phyloP scores from a whole-genome alignment of 2,113 vertebrate species.

The Sylvia atricapilla region DNA sequence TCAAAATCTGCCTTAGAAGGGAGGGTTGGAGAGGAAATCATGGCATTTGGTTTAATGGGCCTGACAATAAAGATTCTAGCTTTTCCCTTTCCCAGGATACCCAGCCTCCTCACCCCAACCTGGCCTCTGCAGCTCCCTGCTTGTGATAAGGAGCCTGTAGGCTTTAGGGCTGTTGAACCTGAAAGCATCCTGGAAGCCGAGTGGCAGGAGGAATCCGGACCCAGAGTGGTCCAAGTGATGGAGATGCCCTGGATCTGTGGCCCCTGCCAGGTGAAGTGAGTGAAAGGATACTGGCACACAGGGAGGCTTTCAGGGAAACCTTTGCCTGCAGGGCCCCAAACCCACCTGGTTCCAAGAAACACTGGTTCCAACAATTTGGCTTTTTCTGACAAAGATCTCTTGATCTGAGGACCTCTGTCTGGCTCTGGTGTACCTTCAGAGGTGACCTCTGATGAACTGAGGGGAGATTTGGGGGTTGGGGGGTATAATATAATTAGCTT shows the following conservation, averaged over 20 bases:
- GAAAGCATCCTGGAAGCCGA: not conserved
- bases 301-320: not conserved
- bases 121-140: not conserved
- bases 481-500: not conserved
- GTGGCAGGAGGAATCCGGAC: not conserved
- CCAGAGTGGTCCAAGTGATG: not conserved
- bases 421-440: not conserved
- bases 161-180: not conserved
- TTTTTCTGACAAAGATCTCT: not conserved
- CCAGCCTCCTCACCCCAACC: not conserved
- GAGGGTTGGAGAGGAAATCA: not conserved
- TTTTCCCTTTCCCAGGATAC: not conserved
- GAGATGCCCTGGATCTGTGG: not conserved
- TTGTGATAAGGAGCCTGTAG: rapidly evolving
- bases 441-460: not conserved
- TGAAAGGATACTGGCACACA: not conserved
- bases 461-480: not conserved
- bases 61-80: not conserved
- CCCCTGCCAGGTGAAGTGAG: not conserved
- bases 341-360: not conserved
- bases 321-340: not conserved
- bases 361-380: not conserved
- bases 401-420: not conserved
- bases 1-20: not conserved
- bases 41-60: not conserved